Percentiles rank a stretch among this genome's conserved stretches.
These are phyloP conservation scores for Vanessa cardui DNA, from an alignment of 2,888 invertebrate species.

Conservation along the genomic window DNA sequence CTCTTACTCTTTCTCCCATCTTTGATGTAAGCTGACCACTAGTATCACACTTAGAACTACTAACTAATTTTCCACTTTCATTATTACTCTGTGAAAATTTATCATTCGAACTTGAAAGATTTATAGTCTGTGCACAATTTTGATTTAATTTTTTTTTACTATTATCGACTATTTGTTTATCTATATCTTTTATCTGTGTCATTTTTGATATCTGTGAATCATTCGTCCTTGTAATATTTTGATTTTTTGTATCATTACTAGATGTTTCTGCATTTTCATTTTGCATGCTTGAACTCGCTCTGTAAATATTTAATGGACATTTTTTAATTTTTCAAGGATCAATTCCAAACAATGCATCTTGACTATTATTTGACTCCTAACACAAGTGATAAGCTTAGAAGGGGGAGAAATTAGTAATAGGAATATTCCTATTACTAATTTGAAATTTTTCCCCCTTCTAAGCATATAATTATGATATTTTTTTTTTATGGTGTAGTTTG, in stretches of 20 bases:
- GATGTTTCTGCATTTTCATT: constrained; percentile 3
- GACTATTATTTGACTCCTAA: no score
- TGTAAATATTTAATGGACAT: no score
- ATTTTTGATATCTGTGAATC: constrained; percentile 13
- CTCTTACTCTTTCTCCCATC: constrained; percentile 22
- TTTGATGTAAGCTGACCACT: constrained; percentile 11
- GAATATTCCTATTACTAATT: no score
- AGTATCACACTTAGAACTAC: constrained; percentile 12
- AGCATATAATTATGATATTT: no score
- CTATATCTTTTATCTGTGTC: background rate
- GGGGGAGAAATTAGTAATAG: no score
- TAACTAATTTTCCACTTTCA: constrained; percentile 13
- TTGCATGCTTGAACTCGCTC: background rate
- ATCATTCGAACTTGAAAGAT: background rate
- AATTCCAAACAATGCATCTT: no score
- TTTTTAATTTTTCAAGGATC: no score
- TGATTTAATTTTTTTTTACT: background rate
- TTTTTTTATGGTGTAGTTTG: no score
- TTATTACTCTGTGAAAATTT: constrained; percentile 13
- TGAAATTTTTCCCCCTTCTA: no score
- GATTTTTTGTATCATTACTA: constrained; percentile 9
- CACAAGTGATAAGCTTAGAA: no score
- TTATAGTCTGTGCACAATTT: constrained; percentile 9
- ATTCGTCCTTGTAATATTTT: background rate
- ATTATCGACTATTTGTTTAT: background rate